Evolutionary conservation across 2,113 vertebrate genomes (phyloP), one percentile per base, ranked within the genome.

Genomic region (Hypomesus transpacificus): DNA sequence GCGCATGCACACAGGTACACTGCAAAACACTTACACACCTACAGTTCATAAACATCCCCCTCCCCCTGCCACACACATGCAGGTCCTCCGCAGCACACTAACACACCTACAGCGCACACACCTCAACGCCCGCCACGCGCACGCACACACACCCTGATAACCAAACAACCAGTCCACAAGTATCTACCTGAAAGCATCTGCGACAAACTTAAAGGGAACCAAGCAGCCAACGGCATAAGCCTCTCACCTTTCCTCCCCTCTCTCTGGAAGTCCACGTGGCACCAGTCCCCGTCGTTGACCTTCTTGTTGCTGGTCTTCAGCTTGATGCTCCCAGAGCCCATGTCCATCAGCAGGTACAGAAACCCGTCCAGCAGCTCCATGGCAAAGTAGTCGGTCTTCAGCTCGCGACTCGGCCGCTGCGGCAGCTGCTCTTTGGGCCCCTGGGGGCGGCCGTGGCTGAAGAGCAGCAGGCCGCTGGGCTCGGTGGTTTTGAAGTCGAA

Each of bases 231-330:
- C 7, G 31, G 31, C 39, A 46, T 2, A 2, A 46, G 39, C 14
- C 51, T 16, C 83, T 87, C 71, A 98, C 96, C 96, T 92, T 93
- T 95, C 70, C 95, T 90, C 0, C 95, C 95, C 3, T 98, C 95
- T 50, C 96, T 88, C 81, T 98, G 96, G 86, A 98, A 95, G 87
- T 98, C 96, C 74, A 97, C 95, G 1, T 98, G 96, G 75, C 95
- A 96, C 96, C 96, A 97, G 56, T 98, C 95, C 3, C 96, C 96
- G 0, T 97, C 96, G 0, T 96, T 98, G 77, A 98, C 95, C 87
- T 97, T 98, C 88, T 94, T 94, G 87, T 92, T 95, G 83, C 93
- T 95, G 24, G 95, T 94, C 78, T 93, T 92, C 75, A 98, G 88
- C 87, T 95, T 95, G 81, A 95, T 92, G 82, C 93, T 94, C 0